These are phyloP conservation scores for Cerastoderma edule DNA, from an alignment of 2,888 invertebrate genomes.

Conservation along the genomic window DNA sequence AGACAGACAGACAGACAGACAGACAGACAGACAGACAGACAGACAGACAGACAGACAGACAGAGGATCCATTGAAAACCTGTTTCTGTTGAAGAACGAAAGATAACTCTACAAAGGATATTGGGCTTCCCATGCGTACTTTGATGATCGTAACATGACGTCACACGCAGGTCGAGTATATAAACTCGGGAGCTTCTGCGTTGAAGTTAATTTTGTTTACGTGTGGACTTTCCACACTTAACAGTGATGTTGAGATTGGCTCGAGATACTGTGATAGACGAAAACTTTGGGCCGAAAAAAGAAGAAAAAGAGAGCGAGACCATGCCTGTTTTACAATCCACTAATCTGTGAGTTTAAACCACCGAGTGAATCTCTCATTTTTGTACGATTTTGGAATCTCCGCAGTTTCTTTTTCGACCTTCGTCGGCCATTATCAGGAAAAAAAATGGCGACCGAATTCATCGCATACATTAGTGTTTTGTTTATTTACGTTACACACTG, in stretches of 20 bases:
- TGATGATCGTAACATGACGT: background rate
- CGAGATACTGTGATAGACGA: constrained; percentile 82
- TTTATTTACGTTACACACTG: background rate
- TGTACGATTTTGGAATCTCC: background rate
- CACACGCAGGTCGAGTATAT: background rate
- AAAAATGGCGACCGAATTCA: constrained; percentile 26
- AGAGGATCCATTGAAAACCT: no score
- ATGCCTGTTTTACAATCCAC: constrained; percentile 82
- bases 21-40: no score
- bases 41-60: no score
- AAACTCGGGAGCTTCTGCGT: background rate
- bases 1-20: no score
- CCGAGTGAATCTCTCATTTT: background rate
- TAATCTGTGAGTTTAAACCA: constrained; percentile 72
- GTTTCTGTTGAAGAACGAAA: no score
- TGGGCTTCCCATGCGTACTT: no score
- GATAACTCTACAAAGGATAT: no score
- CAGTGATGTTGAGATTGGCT: constrained; percentile 76
- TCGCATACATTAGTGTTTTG: constrained; percentile 1
- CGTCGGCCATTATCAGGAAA: constrained; percentile 1
- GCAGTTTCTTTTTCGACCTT: constrained; percentile 19
- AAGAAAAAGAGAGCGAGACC: constrained; percentile 78
- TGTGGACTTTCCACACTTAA: constrained; percentile 39
- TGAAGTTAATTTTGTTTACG: background rate
- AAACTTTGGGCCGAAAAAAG: constrained; percentile 82